Conservation (phyloP, 2,113 vertebrate species). For the Anthoscopus minutus region DNA sequence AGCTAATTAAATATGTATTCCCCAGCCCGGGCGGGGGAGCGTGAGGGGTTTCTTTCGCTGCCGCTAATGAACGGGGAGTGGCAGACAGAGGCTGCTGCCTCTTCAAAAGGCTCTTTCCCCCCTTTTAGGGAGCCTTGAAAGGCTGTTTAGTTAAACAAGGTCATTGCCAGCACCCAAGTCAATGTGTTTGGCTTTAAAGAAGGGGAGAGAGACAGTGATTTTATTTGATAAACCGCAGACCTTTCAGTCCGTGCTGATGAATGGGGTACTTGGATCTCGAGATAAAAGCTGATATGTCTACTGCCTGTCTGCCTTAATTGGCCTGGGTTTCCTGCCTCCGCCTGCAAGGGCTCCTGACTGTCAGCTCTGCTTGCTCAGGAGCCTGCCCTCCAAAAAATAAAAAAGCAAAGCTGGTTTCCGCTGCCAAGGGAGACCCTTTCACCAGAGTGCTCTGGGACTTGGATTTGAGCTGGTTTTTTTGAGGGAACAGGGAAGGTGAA, state of each 20-base stretch:
- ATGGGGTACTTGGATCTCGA: constrained; percentile 18
- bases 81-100: neutral
- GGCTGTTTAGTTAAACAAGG: constrained; percentile 40
- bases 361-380: neutral
- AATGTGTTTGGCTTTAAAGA: neutral
- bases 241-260: constrained; percentile 12
- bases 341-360: neutral
- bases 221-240: constrained; percentile 35
- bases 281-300: constrained; percentile 36
- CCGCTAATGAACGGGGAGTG: neutral
- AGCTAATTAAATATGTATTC: constrained; percentile 35
- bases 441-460: neutral
- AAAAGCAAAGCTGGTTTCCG: neutral
- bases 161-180: constrained; percentile 11
- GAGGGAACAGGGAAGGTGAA: neutral
- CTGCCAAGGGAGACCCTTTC: neutral
- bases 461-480: neutral
- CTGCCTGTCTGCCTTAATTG: constrained; percentile 51
- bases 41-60: neutral
- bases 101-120: neutral
- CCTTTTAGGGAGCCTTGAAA: neutral
- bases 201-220: constrained; percentile 21
- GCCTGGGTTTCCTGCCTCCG: neutral
- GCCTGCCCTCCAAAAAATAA: neutral
- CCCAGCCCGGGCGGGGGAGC: neutral